Base-by-base conservation (phyloP, 2,113 vertebrate species). In the Pachyramphus minor region DNA sequence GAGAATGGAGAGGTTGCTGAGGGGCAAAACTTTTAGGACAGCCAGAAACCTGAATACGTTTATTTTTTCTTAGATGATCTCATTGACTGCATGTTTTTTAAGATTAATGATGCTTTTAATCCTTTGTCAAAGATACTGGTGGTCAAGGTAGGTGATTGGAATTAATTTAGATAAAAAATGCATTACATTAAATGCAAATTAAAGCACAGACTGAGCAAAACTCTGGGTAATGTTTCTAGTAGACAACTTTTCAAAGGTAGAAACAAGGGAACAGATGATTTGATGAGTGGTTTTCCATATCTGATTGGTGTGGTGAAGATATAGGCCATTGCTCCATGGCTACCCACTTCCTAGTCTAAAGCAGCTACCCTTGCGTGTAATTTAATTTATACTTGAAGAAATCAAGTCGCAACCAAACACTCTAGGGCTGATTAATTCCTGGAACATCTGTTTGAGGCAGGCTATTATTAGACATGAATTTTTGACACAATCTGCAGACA, bases 401-500 rank as follows among this genome's bases (percentile, higher is more conserved):
- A 92, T 88, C 87, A 90, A 97, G 76, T 92, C 13, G 21, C 77
- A 97, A 25, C 12, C 56, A 92, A 77, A 89, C 68, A 90, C 81
- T 83, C 77, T 91, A 79, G 53, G 67, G 71, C 88, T 95, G 93
- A 95, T 97, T 97, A 93, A 94, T 97, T 97, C 68, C 95, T 95
- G 86, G 80, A 95, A 95, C 95, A 96, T 96, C 93, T 97, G 92
- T 68, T 96, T 52, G 66, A 95, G 89, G 60, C 76, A 91, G 19
- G 53, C 58, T 97, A 97, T 95, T 86, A 94, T 90, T 96, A 97
- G 96, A 87, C 63, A 52, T 93, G 88, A 96, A 83, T 90, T 94
- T 97, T 52, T 94, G 95, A 91, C 97, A 96, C 93, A 88, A 95
- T 97, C 97, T 97, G 77, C 93, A 97, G 91, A 89, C 84, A 94